Evolutionary conservation across 2,888 invertebrate genomes (phyloP), one percentile per base, ranked within the genome.

Genomic region (Lumbricus terrestris): DNA sequence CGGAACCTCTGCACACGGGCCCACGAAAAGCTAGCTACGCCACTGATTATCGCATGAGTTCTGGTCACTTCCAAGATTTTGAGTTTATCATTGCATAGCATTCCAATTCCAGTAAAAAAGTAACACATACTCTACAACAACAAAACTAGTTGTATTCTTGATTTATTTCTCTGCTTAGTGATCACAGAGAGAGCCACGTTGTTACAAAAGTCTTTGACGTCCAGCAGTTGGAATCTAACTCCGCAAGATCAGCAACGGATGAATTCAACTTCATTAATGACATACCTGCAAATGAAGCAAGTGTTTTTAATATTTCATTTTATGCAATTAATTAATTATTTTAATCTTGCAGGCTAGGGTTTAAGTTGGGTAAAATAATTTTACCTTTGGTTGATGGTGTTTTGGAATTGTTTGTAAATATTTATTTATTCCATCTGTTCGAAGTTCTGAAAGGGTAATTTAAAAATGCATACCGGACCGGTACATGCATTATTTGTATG

Each of bases 201-300:
- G 94, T 94, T 13, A 95, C 95, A 1, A 95, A 95, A 91, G 92
- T 93, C 29, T 95, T 95, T 94, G 95, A 95, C 40, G 95, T 95
- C 16, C 94, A 94, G 88, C 93, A 88, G 88, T 47, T 69, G 37
- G 38, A 83, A 88, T 40, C 82, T 1, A 93, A 93, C 35, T 89
- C 91, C 18, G 82, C 91, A 37, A 91, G 92, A 15, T 92, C 93
- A 11, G 93, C 93, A 40, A 94, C 94, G 91, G 94, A 95, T 92
- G 94, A 93, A 88, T 90, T 94, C n/a, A 93, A 93, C 38, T 95
- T 95, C 91, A 89, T 93, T 35, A 91, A 91, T 88, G 92, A 93
- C 89, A 82, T 93, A n/a, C 92, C 91, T 20, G 85, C 89, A 34
- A 90, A 91, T 54, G 91, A 91, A n/a, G 92, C 92, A 90, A 89